Evolutionary conservation across 2,888 invertebrate species (phyloP), one percentile per base, ranked within the genome.

Genomic region (Cephus sareptanus): DNA sequence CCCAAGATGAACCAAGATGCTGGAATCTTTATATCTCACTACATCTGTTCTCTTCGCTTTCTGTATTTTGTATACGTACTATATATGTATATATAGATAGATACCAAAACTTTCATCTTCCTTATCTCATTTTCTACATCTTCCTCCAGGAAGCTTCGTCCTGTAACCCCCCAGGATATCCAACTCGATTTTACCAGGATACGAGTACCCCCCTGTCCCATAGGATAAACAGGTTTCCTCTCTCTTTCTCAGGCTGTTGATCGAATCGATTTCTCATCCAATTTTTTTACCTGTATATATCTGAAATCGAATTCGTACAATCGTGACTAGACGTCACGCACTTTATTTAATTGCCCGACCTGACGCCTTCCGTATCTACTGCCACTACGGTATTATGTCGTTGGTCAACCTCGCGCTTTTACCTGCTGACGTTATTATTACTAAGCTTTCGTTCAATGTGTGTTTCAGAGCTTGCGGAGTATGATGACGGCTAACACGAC

Each of bases 401-500:
- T 56, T 56, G 56, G 23, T 9, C 23, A 56, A 56, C 56, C 23
- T 56, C 23, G 9, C 23, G 56, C 23, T 9, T 9, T 23, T 23
- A 56, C 56, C 56, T 56, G 56, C 56, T 56, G 23, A 56, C 56
- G 56, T 56, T 56, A 56, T 56, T 56, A 56, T 56, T 23, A 6
- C 56, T 71, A 34, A 71, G 30, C 33, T 33, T 30, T 71, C 30
- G 71, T 12, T 74, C 30, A 30, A 30, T 34, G 70, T 80, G 78
- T 86, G 82, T 90, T 89, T 75, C 91, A 93, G 93, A 92, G 92
- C 80, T 90, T 92, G 84, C 91, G 92, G 86, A 89, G 87, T 82
- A 86, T 85, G 85, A 87, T 88, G 83, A 81, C 86, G 70, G 94
- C 94, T 82, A 96, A 96, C 91, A 95, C 95, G 89, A 96, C 96